Percentiles rank a stretch among this genome's conserved stretches.
Evolutionary conservation across 2,113 vertebrate species (phyloP).

Genomic region (Tragulus kanchil): DNA sequence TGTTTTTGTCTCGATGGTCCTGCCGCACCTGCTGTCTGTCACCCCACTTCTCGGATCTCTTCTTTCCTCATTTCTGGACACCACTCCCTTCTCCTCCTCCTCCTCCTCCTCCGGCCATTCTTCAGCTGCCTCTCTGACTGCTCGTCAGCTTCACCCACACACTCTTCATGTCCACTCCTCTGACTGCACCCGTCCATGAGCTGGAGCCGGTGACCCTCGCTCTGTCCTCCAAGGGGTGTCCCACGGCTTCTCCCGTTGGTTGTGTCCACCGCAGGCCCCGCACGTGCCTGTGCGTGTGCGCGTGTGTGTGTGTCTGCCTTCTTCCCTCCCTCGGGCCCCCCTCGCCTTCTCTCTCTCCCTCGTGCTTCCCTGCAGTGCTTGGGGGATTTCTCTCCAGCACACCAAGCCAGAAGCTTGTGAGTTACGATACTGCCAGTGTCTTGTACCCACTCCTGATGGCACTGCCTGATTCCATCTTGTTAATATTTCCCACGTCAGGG

Average conservation of each 20-base stretch:
- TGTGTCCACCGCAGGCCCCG: not conserved
- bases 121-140: not conserved
- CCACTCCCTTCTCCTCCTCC: too few relatives aligned
- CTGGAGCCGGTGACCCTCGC: not conserved
- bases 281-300: accelerated
- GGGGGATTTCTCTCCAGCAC: not conserved
- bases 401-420: not conserved
- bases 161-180: not conserved
- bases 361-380: not conserved
- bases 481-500: not conserved
- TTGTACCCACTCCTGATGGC: too few relatives aligned
- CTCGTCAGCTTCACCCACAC: not conserved
- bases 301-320: not conserved
- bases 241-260: too few relatives aligned
- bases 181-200: accelerated
- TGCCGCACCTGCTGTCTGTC: not conserved
- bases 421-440: accelerated
- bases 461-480: not conserved
- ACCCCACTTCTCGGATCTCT: not conserved
- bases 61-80: not conserved
- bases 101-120: not conserved
- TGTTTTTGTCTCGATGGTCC: not conserved
- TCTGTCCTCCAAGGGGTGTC: not conserved
- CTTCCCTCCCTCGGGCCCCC: too few relatives aligned
- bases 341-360: accelerated